A percentile compares a stretch with the other conserved stretches of the same genome.
These are phyloP conservation scores for Halesus radiatus DNA, from an alignment of 1,140 invertebrate species.

Conservation along the genomic window DNA sequence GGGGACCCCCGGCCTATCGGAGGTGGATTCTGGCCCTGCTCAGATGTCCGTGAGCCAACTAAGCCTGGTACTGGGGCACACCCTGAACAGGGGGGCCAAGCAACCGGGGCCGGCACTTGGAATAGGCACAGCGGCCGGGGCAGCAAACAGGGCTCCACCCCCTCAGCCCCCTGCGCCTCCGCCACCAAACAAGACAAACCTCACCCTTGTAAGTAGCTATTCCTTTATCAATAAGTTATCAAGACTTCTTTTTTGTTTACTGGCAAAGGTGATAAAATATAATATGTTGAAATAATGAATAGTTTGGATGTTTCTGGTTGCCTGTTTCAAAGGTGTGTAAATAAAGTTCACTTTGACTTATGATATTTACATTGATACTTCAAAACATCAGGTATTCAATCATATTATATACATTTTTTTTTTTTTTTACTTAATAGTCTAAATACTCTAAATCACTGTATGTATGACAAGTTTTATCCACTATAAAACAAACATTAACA, in stretches of 20 bases:
- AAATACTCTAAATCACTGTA: no score
- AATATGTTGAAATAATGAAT: no score
- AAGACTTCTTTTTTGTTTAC: neutral
- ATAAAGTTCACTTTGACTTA: no score
- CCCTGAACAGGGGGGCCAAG: constrained; percentile 1
- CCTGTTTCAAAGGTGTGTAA: no score
- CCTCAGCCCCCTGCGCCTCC: constrained; percentile 61
- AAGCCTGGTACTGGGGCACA: constrained; percentile 63
- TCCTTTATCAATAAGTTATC: neutral
- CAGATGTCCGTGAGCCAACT: constrained; percentile 59
- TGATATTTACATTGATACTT: no score
- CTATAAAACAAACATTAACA: no score
- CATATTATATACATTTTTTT: no score
- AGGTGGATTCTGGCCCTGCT: constrained; percentile 16
- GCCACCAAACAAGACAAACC: constrained; percentile 62
- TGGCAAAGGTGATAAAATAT: no score
- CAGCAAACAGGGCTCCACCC: constrained; percentile 59
- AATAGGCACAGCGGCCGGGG: constrained; percentile 61
- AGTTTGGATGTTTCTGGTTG: no score
- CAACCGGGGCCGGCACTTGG: constrained; percentile 61
- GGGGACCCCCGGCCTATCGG: neutral
- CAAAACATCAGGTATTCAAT: no score
- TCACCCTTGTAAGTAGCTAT: constrained; percentile 65
- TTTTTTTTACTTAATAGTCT: no score
- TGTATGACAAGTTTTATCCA: no score